Percentiles rank a stretch among this genome's conserved stretches.
Evolutionary conservation across 2,797 vertebrate species (phyloP).

Genomic region (Steatocranus sp.): DNA sequence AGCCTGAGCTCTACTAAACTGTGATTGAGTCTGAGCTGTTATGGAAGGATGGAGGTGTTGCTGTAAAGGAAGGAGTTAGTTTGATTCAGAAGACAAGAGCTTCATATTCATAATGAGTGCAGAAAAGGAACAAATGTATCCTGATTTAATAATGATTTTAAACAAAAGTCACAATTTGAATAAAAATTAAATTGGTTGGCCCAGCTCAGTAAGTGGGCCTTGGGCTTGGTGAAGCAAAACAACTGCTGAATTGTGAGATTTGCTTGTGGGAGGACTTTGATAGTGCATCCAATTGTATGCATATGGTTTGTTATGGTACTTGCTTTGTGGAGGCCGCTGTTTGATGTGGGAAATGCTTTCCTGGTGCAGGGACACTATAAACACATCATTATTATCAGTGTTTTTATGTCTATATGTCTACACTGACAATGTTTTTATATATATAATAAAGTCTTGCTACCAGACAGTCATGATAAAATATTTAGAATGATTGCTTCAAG

Average conservation of each 20-base stretch:
- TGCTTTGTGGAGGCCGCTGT: background rate
- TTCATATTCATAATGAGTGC: accelerated
- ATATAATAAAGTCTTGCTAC: background rate
- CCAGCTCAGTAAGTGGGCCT: background rate
- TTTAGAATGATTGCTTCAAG: background rate
- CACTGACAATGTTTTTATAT: background rate
- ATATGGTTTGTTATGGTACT: background rate
- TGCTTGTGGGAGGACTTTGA: background rate
- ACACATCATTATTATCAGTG: background rate
- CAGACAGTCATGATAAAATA: background rate
- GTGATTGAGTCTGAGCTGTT: background rate
- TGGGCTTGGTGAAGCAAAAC: background rate
- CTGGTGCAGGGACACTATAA: background rate
- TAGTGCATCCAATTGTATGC: accelerated
- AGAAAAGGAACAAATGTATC: background rate
- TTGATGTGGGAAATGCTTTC: background rate
- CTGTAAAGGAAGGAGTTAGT: background rate
- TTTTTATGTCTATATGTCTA: background rate
- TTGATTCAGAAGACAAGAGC: background rate
- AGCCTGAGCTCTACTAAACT: background rate
- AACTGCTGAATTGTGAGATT: background rate
- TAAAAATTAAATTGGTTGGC: background rate
- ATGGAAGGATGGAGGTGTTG: background rate
- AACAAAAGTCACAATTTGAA: background rate
- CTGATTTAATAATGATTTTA: accelerated